A percentile compares a stretch with the other conserved stretches of the same genome.
phyloP scores from a whole-genome alignment of 1,140 invertebrate species.

The Megathymus violae region DNA sequence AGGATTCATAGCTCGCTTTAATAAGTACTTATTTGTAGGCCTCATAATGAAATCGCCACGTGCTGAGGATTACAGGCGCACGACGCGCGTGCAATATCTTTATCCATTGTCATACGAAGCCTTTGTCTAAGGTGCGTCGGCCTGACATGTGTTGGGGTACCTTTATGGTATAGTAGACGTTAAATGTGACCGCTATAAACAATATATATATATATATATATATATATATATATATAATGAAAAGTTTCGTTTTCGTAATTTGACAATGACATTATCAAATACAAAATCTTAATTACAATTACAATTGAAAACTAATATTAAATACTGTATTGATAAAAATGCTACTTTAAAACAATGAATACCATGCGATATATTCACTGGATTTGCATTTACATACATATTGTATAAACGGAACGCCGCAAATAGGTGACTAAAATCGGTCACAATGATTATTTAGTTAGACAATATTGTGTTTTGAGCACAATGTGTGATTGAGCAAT shows the following conservation, averaged over 20 bases:
- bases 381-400: conserved; percentile 34
- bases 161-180: conserved; percentile 43
- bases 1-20: conserved; percentile 61
- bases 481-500: conserved; percentile 43
- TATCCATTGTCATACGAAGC: conserved; percentile 46
- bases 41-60: conserved; percentile 72
- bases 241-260: too few relatives aligned
- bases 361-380: too few relatives aligned
- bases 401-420: conserved; percentile 31
- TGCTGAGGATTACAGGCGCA: conserved; percentile 67
- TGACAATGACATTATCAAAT: too few relatives aligned
- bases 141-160: conserved; percentile 18
- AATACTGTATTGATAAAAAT: too few relatives aligned
- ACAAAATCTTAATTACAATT: too few relatives aligned
- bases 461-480: conserved; percentile 35
- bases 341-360: too few relatives aligned
- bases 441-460: conserved; percentile 47
- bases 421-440: conserved; percentile 48
- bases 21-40: conserved; percentile 76
- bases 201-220: too few relatives aligned
- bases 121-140: conserved; percentile 25
- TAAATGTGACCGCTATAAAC: conserved; percentile 43
- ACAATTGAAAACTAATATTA: too few relatives aligned
- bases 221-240: too few relatives aligned
- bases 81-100: conserved; percentile 52